Evolutionary conservation across 35 echinoderm and acorn worm genomes (phyloP), one percentile per base, ranked within the genome.

Genomic region (Hemicentrotus pulcherrimus): DNA sequence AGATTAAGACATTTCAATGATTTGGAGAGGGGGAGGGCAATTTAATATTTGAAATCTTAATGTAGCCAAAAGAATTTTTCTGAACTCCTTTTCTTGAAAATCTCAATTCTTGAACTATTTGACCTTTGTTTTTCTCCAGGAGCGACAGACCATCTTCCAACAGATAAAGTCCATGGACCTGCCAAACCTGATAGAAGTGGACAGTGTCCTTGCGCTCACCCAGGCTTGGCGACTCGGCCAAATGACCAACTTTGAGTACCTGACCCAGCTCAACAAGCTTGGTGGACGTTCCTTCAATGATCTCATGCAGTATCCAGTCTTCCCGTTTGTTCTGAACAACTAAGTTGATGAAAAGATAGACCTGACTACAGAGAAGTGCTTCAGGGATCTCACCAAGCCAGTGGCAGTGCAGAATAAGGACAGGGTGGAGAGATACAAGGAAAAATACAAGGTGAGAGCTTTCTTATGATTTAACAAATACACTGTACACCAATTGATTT

Each of bases 251-350:
- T 99, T 95, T 95, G 98, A 99, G 85, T 99, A 99, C 50, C 94
- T 99, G 94, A 99, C 97, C 33, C 98, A 99, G 58, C 98, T 98
- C 28, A 99, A 99, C 88, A 99, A 99, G 85, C 96, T 96, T 13
- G 94, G 95, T 28, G 98, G 98, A 9, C 86, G 98, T 13, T 97
- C 98, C 3, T 99, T 99, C 92, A 99, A 99, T 93, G 98, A 99
- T 71, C 97, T 99, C 71, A 99, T 99, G 98, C 98, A 99, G 93
- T 99, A 99, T 96, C 98, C 98, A 8, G 97, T 99, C 4, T 97
- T 99, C 92, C 98, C 98, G 5, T 99, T 99, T 61, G 92, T 99
- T 11, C 95, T 99, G 15, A 94, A 95, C 60, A 96, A 98, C 60
- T 98, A 98, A 10, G 92, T 86, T 5, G 96, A 88, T 88, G 91